Conservation (phyloP, 2,113 vertebrate genomes). For the Dasypus novemcinctus region DNA sequence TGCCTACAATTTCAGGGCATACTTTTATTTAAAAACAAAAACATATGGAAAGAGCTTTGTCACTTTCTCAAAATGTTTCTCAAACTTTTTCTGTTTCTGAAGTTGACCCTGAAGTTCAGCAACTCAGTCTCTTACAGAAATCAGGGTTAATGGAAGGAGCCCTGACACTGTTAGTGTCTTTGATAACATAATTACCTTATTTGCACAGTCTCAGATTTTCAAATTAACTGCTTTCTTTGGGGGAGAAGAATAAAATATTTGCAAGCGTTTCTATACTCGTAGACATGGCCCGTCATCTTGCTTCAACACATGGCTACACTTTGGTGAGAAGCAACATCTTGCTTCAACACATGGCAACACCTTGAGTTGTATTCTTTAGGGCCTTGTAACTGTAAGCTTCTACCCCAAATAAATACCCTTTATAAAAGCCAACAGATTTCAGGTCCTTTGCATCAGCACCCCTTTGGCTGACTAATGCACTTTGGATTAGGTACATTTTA, state of each 20-base stretch:
- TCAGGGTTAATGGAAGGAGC: not conserved
- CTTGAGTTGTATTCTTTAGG: no score
- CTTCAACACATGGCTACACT: no score
- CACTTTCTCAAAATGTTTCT: not conserved
- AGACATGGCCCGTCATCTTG: no score
- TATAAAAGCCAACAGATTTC: no score
- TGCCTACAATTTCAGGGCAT: not conserved
- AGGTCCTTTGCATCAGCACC: no score
- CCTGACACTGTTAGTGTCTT: not conserved
- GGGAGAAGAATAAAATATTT: not conserved
- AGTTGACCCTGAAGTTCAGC: not conserved
- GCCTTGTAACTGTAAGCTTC: no score
- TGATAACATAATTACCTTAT: not conserved
- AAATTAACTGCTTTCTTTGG: not conserved
- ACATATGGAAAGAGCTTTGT: not conserved
- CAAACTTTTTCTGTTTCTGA: slow-evolving; percentile 30
- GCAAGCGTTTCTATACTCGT: not conserved
- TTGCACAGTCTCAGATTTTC: not conserved
- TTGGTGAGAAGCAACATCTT: no score
- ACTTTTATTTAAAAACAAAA: not conserved
- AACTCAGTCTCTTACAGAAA: not conserved
- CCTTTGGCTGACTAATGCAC: not conserved
- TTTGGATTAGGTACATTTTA: not conserved
- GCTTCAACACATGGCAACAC: no score
- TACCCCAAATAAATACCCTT: no score